Base-by-base conservation (phyloP, 1,140 invertebrate species). In the Dendroctonus valens region DNA sequence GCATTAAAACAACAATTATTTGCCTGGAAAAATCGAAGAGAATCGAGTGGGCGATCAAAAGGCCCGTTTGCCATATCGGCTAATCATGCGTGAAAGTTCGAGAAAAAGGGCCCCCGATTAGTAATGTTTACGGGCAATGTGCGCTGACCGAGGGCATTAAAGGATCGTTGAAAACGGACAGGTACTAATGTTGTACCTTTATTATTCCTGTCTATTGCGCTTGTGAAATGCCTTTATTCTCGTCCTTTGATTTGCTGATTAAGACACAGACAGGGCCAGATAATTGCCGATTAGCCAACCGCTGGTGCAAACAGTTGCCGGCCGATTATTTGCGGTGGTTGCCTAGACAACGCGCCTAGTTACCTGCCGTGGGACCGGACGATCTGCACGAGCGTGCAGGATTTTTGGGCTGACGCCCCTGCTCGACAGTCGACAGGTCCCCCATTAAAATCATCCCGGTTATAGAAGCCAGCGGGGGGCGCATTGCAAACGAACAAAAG, bases 51-150 rank as follows among this genome's bases (percentile, higher is more conserved):
- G 3, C 26, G 26, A 3, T 26, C 26, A 26, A 26, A 26, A 26
- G 1, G 26, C 26, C 26, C 26, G n/a, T n/a, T n/a, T n/a, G n/a
- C n/a, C n/a, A n/a, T n/a, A n/a, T n/a, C n/a, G n/a, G n/a, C 8
- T 54, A 63, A 63, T 48, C 51, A 63, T 14, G 51, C 61, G 51
- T 26, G 48, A 55, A 62, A 52, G 59, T 52, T 62, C 38, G 41
- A 42, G 48, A 26, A 62, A 62, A 64, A 64, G n/a, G 26, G 26
- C 26, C 26, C 26, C 46, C 41, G 12, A 64, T 64, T 64, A 64
- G 51, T 64, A 54, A 51, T 64, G 61, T 64, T 64, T 64, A 64
- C 48, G 52, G 55, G 44, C 61, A 64, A 64, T 64, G 61, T 64
- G 51, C 61, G 61, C 7, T 64, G 61, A 64, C 60, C 40, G 60